Conservation (phyloP, 2,113 vertebrate genomes). For the Tursiops truncatus region DNA sequence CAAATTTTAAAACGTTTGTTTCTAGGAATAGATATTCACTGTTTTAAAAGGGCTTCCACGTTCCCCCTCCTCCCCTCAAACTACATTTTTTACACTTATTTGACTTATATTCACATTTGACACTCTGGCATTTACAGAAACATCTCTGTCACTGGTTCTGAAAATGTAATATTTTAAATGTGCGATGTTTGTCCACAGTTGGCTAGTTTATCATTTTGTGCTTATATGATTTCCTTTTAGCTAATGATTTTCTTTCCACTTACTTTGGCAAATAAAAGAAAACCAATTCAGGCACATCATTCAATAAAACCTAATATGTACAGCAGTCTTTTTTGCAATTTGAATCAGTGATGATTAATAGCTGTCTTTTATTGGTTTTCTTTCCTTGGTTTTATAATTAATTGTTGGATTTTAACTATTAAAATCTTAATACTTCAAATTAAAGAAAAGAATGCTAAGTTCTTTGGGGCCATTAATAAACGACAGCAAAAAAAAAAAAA, state of each 20-base stretch:
- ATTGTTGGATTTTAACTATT: background rate
- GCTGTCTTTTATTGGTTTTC: background rate
- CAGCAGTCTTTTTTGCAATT: background rate
- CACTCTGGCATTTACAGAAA: slow-evolving; percentile 55
- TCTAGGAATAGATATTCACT: background rate
- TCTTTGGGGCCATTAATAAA: background rate
- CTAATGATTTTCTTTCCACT: slow-evolving; percentile 47
- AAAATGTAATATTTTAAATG: slow-evolving; percentile 55
- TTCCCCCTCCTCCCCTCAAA: background rate
- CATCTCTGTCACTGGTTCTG: slow-evolving; percentile 9
- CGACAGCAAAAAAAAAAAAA: background rate
- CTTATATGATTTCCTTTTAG: slow-evolving; percentile 21
- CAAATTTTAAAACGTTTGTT: background rate
- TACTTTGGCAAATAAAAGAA: background rate
- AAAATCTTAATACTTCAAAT: background rate
- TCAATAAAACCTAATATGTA: background rate
- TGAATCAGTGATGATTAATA: slow-evolving; percentile 14
- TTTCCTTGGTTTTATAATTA: slow-evolving; percentile 8
- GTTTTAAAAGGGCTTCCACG: background rate
- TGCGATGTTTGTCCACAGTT: slow-evolving; percentile 40
- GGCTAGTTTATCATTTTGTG: slow-evolving; percentile 17
- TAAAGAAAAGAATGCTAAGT: background rate
- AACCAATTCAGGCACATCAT: background rate
- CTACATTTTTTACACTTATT: slow-evolving; percentile 15
- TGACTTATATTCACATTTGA: slow-evolving; percentile 52